phyloP scores from a whole-genome alignment of 2,797 vertebrate species.

The Enteromius thamalakanensis region DNA sequence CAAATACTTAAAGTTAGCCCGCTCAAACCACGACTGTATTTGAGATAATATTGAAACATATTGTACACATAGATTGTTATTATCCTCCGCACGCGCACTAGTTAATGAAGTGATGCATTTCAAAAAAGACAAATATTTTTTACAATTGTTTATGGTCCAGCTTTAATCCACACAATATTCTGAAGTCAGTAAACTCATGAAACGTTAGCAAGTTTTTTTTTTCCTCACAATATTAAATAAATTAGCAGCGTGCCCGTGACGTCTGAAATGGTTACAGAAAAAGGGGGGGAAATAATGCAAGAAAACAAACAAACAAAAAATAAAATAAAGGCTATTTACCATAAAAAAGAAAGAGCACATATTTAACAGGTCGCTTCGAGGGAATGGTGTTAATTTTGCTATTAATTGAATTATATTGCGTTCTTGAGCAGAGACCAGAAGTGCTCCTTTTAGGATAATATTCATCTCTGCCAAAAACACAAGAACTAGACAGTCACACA shows the following conservation, averaged over 20 bases:
- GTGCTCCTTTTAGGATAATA: conserved; percentile 54
- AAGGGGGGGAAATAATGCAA: conserved; percentile 52
- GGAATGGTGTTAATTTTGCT: background rate
- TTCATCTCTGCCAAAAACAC: conserved; percentile 49
- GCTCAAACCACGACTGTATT: background rate
- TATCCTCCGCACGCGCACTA: background rate
- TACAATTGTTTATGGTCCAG: conserved; percentile 65
- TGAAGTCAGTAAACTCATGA: conserved; percentile 77
- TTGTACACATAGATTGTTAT: background rate
- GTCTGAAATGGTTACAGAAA: conserved; percentile 59
- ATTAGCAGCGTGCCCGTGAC: conserved; percentile 80
- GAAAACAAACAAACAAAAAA: conserved; percentile 28
- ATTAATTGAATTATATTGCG: conserved; percentile 24
- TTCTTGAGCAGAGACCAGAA: conserved; percentile 50
- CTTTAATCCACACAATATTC: conserved; percentile 78
- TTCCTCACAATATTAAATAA: conserved; percentile 83
- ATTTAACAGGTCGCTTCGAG: conserved; percentile 28
- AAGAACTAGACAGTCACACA: conserved; percentile 46
- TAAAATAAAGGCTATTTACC: conserved; percentile 33
- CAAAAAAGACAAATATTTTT: conserved; percentile 50
- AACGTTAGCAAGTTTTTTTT: conserved; percentile 78
- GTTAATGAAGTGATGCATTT: background rate
- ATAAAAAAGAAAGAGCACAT: conserved; percentile 28
- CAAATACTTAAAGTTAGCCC: background rate
- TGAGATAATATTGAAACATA: background rate